phyloP scores from a whole-genome alignment of 2,113 vertebrate genomes.

The Anas platyrhynchos region DNA sequence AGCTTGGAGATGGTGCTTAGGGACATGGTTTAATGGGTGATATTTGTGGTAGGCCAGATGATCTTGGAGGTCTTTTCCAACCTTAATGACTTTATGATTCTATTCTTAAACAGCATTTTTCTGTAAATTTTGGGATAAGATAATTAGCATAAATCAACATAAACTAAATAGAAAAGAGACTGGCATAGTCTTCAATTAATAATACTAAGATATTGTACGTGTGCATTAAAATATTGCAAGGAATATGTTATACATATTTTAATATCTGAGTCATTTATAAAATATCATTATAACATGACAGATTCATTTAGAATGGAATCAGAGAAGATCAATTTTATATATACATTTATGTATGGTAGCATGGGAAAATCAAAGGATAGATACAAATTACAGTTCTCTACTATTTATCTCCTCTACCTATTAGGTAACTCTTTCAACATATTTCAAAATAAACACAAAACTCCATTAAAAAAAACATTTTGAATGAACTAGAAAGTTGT shows the following conservation, averaged over 20 bases:
- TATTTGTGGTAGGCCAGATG: no score
- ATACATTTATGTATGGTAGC: not conserved
- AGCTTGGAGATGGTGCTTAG: no score
- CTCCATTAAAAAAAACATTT: not conserved
- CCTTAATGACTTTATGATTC: no score
- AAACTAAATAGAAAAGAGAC: not conserved
- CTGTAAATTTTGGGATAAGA: not conserved
- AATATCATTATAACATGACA: not conserved
- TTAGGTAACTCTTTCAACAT: not conserved
- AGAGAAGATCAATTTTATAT: not conserved
- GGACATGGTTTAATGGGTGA: no score
- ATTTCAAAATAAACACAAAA: not conserved
- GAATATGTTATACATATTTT: not conserved
- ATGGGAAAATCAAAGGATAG: not conserved
- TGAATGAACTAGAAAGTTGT: not conserved
- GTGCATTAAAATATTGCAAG: not conserved
- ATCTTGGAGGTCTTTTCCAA: no score
- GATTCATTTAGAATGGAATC: not conserved
- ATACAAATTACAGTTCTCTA: not conserved
- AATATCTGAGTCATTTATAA: not conserved
- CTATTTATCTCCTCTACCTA: not conserved
- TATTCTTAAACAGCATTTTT: not conserved
- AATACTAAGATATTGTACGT: rapidly evolving
- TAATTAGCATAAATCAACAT: not conserved
- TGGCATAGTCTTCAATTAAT: not conserved